These are phyloP conservation scores for Calidris pygmaea DNA, from an alignment of 2,113 vertebrate species.

Conservation along the genomic window DNA sequence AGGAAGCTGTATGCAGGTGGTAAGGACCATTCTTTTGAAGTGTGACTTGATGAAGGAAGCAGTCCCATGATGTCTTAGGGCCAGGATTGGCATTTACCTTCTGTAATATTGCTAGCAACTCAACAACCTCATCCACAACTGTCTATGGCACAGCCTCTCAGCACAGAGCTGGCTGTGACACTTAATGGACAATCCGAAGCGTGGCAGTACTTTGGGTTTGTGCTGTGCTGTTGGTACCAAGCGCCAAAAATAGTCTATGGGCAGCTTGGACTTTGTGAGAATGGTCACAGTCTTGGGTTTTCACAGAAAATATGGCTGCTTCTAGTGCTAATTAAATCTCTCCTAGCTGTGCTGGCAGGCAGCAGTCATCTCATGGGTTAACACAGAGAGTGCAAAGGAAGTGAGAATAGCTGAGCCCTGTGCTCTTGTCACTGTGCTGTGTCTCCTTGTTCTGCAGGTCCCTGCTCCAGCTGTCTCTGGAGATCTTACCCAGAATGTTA, in stretches of 20 bases:
- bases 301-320: not conserved
- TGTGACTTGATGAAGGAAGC: not conserved
- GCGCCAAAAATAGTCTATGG: not conserved
- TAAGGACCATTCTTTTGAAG: not conserved
- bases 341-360: not conserved
- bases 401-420: not conserved
- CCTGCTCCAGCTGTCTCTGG: not conserved
- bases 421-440: not conserved
- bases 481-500: not conserved
- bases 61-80: not conserved
- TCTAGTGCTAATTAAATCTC: not conserved
- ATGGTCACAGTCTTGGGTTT: not conserved
- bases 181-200: not conserved
- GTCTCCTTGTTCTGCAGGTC: not conserved
- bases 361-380: not conserved
- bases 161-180: not conserved
- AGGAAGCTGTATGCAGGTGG: not conserved
- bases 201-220: not conserved
- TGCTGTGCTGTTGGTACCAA: not conserved
- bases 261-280: not conserved
- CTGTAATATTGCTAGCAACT: not conserved
- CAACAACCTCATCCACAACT: not conserved
- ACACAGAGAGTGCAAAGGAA: not conserved
- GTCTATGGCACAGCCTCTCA: not conserved
- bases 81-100: not conserved